These are phyloP conservation scores for Baccha elongata DNA, from an alignment of 2,888 invertebrate genomes.

Conservation along the genomic window DNA sequence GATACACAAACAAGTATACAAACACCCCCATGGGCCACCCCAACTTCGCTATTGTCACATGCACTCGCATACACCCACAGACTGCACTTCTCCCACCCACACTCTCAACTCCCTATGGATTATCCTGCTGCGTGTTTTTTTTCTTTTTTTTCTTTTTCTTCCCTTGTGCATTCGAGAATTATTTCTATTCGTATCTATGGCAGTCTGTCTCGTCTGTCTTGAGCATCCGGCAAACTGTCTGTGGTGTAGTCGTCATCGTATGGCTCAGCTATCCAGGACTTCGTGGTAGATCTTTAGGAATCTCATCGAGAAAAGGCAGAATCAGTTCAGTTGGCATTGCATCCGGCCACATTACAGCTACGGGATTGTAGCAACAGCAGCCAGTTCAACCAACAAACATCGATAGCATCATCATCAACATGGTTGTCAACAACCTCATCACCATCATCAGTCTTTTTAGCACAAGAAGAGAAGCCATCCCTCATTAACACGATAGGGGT, in stretches of 20 bases:
- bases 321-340: constrained; percentile 51
- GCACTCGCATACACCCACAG: constrained; percentile 52
- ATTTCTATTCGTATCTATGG: constrained; percentile 32
- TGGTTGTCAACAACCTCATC: constrained; percentile 21
- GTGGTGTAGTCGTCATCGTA: constrained; percentile 38
- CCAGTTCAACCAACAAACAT: constrained; percentile 57
- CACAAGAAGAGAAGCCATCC: constrained; percentile 49
- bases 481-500: constrained; percentile 51
- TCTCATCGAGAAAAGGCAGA: constrained; percentile 15
- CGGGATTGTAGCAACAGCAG: not conserved
- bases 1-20: constrained; percentile 69
- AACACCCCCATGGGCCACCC: constrained; percentile 64
- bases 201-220: constrained; percentile 57
- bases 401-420: constrained; percentile 61
- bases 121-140: constrained; percentile 61
- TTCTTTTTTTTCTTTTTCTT: constrained; percentile 3
- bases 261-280: constrained; percentile 14
- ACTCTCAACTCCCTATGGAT: constrained; percentile 11
- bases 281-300: constrained; percentile 16
- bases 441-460: constrained; percentile 39
- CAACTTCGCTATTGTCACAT: constrained; percentile 50
- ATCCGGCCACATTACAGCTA: constrained; percentile 68
- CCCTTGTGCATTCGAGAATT: constrained; percentile 30
- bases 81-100: constrained; percentile 45
- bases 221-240: constrained; percentile 60